Base-by-base conservation (phyloP, 53 echinoderm and acorn worm genomes). In the Holothuria scabra region DNA sequence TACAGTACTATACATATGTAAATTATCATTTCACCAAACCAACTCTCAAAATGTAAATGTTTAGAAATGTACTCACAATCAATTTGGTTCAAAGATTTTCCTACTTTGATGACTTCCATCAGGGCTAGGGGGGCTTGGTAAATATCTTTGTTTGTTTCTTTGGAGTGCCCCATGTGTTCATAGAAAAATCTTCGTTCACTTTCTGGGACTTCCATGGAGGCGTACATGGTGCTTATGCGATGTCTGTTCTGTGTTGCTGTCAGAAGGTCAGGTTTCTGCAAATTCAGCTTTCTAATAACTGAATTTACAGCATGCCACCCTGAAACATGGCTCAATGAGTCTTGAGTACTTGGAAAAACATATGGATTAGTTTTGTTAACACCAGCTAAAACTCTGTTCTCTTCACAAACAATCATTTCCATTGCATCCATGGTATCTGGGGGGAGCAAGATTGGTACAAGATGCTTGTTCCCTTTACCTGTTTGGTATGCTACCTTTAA, bases 111-210 rank as follows among this genome's bases (percentile, higher is more conserved):
- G 38, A 90, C 65, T 57, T 90, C 86, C 80, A 56, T 71, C 2
- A 90, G 38, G 8, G 82, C 90, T 21, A 87, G 71, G 46, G 93
- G 93, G 20, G 90, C 88, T 76, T 93, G 93, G 62, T 93, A 93
- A 18, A 93, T 84, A 58, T 88, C 76, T 46, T 19, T 10, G 79
- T 93, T 93, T 28, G 76, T 85, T 24, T 76, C 59, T 67, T 66
- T 74, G 2, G 88, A 87, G 59, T 93, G 93, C 10, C 91, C 93
- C 88, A 93, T 82, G 57, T 91, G 93, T 41, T 80, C 12, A 24
- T 80, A 80, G 62, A 92, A 88, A 30, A 70, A 66, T 11, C 46
- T 24, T 66, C 85, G 28, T n/a, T 92, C 86, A 26, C 1, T 31
- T 20, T 85, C 67, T 24, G 87, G 84, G 8, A 92, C 11, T 13